Base-by-base conservation (phyloP, 2,113 vertebrate species). In the Hiodon alosoides region DNA sequence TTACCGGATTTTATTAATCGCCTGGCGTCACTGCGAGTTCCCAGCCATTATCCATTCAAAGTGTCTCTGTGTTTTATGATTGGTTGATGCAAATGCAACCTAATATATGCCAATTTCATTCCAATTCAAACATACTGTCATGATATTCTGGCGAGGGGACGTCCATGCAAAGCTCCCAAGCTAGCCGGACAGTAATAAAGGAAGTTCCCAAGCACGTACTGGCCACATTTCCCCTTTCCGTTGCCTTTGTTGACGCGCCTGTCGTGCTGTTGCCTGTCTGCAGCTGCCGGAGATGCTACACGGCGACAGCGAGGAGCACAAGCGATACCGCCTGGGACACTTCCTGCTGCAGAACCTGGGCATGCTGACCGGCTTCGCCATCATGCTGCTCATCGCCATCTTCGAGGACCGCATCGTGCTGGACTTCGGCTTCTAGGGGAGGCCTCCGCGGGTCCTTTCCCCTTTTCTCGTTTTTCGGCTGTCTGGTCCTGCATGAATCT, bases 221-320 rank as follows among this genome's bases (percentile, higher is more conserved):
- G 14, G 58, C 14, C 14, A 14, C 14, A 14, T 11, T 59, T 59
- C 14, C 7, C 9, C 3, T 3, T 11, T 59, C 14, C 0, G 8
- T 6, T 11, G 3, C 58, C 3, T 9, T 59, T 59, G 14, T 3
- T 59, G 11, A 6, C 1, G 4, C 14, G 58, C 14, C 0, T 59
- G 9, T 47, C 17, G 4, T 48, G 60, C 16, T 59, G 58, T 60
- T 50, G 17, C 50, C 69, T 31, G 31, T 55, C 53, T 58, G 2
- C 81, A 99, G 97, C 90, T 99, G 82, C 97, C 97, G 52, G 97
- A 99, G 84, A 98, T 99, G 97, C 89, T 99, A 59, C 97, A 99
- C 6, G 95, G 95, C 8, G 96, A 98, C 86, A 93, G 95, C 0
- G 96, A 98, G 86, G 94, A 96, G 1, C 93, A 96, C 3, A 95